phyloP scores from a whole-genome alignment of 2,888 invertebrate species.

The Plebejus anna region DNA sequence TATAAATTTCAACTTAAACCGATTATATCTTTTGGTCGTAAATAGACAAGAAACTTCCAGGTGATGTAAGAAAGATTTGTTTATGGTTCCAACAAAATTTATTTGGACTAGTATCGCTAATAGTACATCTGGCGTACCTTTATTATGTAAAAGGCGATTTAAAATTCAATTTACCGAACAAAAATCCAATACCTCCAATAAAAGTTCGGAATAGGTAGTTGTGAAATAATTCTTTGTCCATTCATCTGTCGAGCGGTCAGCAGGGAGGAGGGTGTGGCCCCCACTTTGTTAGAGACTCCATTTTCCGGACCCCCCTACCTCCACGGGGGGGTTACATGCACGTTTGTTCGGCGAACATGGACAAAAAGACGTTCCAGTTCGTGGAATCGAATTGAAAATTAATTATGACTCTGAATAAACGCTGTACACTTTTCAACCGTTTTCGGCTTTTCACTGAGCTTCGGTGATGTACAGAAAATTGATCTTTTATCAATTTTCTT shows the following conservation, averaged over 20 bases:
- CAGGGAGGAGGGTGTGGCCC: conserved; percentile 42
- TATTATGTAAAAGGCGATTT: conserved; percentile 18
- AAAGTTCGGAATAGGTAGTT: conserved; percentile 25
- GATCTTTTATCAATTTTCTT: not conserved
- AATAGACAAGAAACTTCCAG: not conserved
- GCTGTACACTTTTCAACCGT: not conserved
- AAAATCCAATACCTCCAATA: conserved; percentile 13
- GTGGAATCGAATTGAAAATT: conserved; percentile 67
- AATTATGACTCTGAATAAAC: conserved; percentile 60
- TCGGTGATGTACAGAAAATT: not conserved
- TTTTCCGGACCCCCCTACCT: conserved; percentile 49
- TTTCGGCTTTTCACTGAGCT: not conserved
- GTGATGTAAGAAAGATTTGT: too few species aligned
- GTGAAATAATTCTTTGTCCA: conserved; percentile 70
- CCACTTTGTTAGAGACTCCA: conserved; percentile 55
- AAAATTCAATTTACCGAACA: conserved; percentile 18
- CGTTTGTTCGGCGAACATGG: conserved; percentile 64
- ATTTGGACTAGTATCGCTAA: too few species aligned
- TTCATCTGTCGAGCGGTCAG: conserved; percentile 62
- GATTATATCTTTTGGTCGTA: not conserved
- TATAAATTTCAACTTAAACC: not conserved
- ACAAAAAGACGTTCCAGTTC: conserved; percentile 57
- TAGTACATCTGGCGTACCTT: not conserved
- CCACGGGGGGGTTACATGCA: conserved; percentile 46
- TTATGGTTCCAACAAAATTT: too few species aligned